phyloP scores from a whole-genome alignment of 2,797 vertebrate genomes.

The Crenuchus spilurus region DNA sequence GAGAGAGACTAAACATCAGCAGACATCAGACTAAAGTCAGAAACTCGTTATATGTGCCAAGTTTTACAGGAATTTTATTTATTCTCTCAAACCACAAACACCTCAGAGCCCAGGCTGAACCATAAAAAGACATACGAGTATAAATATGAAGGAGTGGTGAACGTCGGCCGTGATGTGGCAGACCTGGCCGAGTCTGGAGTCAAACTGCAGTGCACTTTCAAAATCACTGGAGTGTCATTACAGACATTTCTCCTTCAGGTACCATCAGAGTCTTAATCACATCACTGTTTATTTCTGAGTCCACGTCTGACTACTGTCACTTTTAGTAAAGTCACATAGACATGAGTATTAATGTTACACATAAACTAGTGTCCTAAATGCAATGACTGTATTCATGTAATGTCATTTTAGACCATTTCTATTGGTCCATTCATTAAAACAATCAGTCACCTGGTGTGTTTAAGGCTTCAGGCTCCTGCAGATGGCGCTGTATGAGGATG shows the following conservation, averaged over 20 bases:
- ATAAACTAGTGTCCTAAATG: too few relatives aligned
- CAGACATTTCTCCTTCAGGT: conserved; percentile 81
- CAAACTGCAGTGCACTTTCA: conserved; percentile 76
- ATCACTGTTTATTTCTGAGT: not conserved
- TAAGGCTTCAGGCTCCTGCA: too few relatives aligned
- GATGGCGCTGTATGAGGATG: too few relatives aligned
- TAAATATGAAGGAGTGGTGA: conserved; percentile 74
- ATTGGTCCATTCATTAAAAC: not conserved
- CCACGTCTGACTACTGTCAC: too few relatives aligned
- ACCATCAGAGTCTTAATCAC: conserved; percentile 19
- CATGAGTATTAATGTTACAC: too few relatives aligned
- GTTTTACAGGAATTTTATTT: not conserved
- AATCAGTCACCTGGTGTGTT: too few relatives aligned
- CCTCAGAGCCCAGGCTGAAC: conserved; percentile 71
- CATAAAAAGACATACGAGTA: conserved; percentile 76
- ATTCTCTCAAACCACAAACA: not conserved
- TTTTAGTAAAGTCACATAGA: too few relatives aligned
- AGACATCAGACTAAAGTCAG: too few relatives aligned
- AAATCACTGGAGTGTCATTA: conserved; percentile 74
- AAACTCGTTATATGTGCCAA: too few relatives aligned
- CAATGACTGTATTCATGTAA: too few relatives aligned
- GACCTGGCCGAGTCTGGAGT: conserved; percentile 77
- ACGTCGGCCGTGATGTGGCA: conserved; percentile 72
- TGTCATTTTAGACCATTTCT: not conserved
- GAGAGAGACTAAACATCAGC: too few relatives aligned